Percentiles rank a stretch among this genome's conserved stretches.
phyloP scores from a whole-genome alignment of 1,140 invertebrate species.

The Drosophila mauritiana region DNA sequence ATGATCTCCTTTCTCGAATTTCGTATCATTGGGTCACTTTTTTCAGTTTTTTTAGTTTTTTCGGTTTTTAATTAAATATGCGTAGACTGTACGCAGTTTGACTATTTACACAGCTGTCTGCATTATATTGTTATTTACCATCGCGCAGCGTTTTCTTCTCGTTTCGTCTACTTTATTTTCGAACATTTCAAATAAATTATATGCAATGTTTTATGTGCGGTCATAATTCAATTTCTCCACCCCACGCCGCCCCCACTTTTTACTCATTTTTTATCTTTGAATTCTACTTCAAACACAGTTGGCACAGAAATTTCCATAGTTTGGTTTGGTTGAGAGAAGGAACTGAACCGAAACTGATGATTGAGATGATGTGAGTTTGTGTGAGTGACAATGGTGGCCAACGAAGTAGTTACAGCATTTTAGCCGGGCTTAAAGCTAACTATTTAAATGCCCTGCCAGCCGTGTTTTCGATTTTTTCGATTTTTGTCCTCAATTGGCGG shows the following conservation, averaged over 20 bases:
- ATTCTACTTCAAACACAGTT: slow-evolving; percentile 69
- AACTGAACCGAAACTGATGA: slow-evolving; percentile 71
- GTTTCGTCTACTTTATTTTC: slow-evolving; percentile 46
- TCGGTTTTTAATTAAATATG: slow-evolving; percentile 45
- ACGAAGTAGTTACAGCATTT: slow-evolving; percentile 25
- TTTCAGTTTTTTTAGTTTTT: background rate
- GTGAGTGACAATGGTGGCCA: slow-evolving; percentile 37
- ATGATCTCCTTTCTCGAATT: slow-evolving; percentile 17
- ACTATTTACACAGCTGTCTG: slow-evolving; percentile 79
- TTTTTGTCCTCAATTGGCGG: slow-evolving; percentile 14
- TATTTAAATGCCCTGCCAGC: slow-evolving; percentile 43
- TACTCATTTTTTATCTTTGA: slow-evolving; percentile 35
- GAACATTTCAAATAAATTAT: slow-evolving; percentile 68
- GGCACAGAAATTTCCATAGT: slow-evolving; percentile 70
- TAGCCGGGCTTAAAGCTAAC: slow-evolving; percentile 49
- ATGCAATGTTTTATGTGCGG: slow-evolving; percentile 60
- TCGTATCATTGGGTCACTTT: background rate
- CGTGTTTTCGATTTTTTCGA: background rate
- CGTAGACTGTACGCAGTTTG: slow-evolving; percentile 53
- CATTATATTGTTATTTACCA: slow-evolving; percentile 64
- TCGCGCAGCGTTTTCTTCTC: slow-evolving; percentile 22
- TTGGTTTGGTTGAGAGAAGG: slow-evolving; percentile 60
- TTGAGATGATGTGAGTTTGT: slow-evolving; percentile 32
- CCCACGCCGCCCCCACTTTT: slow-evolving; percentile 19
- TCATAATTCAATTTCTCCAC: slow-evolving; percentile 66